Conservation (phyloP, 2,113 vertebrate genomes). For the Cebidichthys violaceus region DNA sequence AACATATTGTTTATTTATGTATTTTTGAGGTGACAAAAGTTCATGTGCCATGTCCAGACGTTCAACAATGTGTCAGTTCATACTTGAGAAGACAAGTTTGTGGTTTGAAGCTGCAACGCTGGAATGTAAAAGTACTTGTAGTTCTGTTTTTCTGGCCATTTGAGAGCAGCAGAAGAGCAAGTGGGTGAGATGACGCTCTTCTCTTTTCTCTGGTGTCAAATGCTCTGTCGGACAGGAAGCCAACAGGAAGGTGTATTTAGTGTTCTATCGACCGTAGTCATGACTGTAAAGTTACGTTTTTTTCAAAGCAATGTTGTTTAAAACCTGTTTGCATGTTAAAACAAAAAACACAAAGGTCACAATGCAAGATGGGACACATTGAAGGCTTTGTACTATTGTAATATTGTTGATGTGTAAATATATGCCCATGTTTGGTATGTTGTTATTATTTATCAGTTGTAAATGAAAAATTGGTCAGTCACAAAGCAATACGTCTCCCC, state of each 20-base stretch:
- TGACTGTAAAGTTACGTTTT: constrained; percentile 56
- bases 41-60: constrained; percentile 60
- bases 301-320: constrained; percentile 53
- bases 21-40: constrained; percentile 49
- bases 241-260: constrained; percentile 32
- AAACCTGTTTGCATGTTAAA: constrained; percentile 76
- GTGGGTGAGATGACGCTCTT: not conserved
- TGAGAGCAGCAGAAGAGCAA: constrained; percentile 45
- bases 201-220: constrained; percentile 4
- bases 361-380: constrained; percentile 60
- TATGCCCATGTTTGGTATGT: constrained; percentile 73
- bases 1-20: constrained; percentile 70
- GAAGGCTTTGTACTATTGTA: constrained; percentile 79
- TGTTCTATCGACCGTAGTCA: constrained; percentile 56
- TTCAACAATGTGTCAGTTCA: constrained; percentile 37
- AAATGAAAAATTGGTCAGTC: constrained; percentile 55
- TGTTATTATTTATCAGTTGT: constrained; percentile 76
- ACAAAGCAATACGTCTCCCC: constrained; percentile 78
- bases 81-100: constrained; percentile 9
- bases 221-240: constrained; percentile 24
- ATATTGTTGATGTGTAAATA: constrained; percentile 81
- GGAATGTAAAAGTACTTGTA: constrained; percentile 43
- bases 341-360: constrained; percentile 52
- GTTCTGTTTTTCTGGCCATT: constrained; percentile 52
- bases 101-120: constrained; percentile 37